These are phyloP conservation scores for Diplazon laetatorius DNA, from an alignment of 2,888 invertebrate species.

Conservation along the genomic window DNA sequence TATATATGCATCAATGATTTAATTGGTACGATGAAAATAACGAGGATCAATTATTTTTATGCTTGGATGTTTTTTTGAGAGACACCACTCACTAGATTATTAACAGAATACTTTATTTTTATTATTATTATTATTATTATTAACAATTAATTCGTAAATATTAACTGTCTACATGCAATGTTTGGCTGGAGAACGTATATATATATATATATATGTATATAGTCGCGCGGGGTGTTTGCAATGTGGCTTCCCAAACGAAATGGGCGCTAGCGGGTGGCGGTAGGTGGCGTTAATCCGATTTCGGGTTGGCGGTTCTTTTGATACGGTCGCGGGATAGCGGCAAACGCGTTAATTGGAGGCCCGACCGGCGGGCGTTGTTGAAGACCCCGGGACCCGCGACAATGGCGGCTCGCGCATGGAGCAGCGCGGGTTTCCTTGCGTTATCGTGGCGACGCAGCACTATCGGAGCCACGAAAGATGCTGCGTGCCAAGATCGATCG, in stretches of 20 bases:
- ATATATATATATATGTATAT: too few species aligned
- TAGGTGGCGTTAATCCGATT: constrained; percentile 72
- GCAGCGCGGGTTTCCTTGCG: constrained; percentile 60
- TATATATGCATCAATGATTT: not conserved
- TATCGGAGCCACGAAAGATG: constrained; percentile 67
- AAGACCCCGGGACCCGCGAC: constrained; percentile 39
- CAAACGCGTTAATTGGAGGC: constrained; percentile 78
- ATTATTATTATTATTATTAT: too few species aligned
- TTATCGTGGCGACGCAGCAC: constrained; percentile 73
- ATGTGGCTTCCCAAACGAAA: constrained; percentile 37
- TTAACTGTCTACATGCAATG: too few species aligned
- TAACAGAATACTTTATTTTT: not conserved
- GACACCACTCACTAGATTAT: not conserved
- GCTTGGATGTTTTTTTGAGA: not conserved
- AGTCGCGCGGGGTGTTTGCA: constrained; percentile 22
- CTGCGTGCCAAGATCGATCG: too few species aligned
- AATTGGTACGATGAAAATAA: not conserved
- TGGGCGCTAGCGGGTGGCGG: constrained; percentile 68
- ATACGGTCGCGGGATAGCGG: constrained; percentile 67
- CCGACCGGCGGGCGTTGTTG: constrained; percentile 42
- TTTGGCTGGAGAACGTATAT: too few species aligned
- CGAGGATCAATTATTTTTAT: not conserved
- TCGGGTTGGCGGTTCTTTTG: constrained; percentile 72
- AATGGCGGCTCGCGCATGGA: constrained; percentile 21
- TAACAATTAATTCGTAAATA: too few species aligned